Evolutionary conservation across 2,113 vertebrate species (phyloP).

Genomic region (Nycticebus coucang): DNA sequence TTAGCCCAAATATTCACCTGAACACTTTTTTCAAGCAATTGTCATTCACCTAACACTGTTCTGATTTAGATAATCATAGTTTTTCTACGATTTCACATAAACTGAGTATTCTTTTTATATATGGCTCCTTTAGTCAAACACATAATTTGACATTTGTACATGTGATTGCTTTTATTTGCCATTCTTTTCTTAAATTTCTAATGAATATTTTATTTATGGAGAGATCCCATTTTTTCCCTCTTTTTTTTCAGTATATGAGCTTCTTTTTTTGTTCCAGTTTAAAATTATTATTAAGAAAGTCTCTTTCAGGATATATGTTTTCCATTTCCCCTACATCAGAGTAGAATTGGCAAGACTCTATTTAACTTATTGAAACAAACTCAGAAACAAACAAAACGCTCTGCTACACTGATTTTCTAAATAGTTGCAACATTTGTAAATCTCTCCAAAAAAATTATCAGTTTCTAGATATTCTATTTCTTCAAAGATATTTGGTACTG

Average conservation of each 20-base stretch:
- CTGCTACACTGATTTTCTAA: neutral
- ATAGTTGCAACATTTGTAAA: neutral
- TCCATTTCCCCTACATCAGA: neutral
- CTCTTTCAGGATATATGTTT: neutral
- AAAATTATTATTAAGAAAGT: neutral
- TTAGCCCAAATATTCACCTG: neutral
- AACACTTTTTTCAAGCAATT: neutral
- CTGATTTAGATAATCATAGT: neutral
- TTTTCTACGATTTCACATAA: neutral
- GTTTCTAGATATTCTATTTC: neutral
- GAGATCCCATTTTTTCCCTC: neutral
- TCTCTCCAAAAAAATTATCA: neutral
- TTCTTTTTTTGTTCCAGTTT: neutral
- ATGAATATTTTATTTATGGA: neutral
- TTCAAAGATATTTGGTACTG: neutral
- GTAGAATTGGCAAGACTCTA: neutral
- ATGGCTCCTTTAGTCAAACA: neutral
- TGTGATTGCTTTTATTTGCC: neutral
- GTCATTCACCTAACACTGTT: neutral
- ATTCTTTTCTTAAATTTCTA: neutral
- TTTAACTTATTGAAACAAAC: neutral
- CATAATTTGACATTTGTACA: neutral
- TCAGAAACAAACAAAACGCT: neutral
- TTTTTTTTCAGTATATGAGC: neutral
- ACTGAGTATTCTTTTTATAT: neutral